Base-by-base conservation (phyloP, 2,888 invertebrate genomes). In the Tromatobia lineatoria region DNA sequence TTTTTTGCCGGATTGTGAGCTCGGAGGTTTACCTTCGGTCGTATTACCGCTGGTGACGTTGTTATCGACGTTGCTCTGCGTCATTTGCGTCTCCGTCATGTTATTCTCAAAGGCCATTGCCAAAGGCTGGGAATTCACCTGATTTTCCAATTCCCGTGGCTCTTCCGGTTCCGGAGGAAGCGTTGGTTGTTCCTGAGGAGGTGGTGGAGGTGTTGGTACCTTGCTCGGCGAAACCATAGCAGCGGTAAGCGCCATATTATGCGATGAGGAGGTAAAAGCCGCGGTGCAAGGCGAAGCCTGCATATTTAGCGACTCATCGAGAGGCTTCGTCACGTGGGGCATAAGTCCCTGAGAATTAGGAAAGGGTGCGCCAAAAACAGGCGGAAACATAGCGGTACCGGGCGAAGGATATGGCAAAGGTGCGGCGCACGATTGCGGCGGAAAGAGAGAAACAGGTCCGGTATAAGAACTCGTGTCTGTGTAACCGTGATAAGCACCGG, bases 261-360 rank as follows among this genome's bases (percentile, higher is more conserved):
- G 97, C 80, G 97, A 96, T 0, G 97, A 97, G 8, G 97, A 96
- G 0, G 97, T 97, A 91, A 97, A 98, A 2, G 97, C 96, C 7
- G 97, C 97, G 7, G 95, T 95, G 91, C 96, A 96, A 0, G 96
- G 94, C 4, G 95, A 94, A 4, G 95, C 94, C 88, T 94, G 94
- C 85, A 95, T 91, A 91, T 93, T 90, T 59, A 93, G 79, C 15
- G 92, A 90, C 25, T 95, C 95, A 61, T 95, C 95, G 20, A 94
- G 89, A 0, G 95, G 94, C 88, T 96, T 96, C 11, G 94, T 91
- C 34, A 95, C 92, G 10, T 95, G 95, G 50, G 95, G 95, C 87
- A 95, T 92, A 66, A 96, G 93, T 47, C 85, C 86, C 25, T 91
- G 92, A 7, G 95, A 93, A 66, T 95, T 94, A 20, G 95, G 95